These are phyloP conservation scores for Coenonympha glycerion DNA, from an alignment of 2,888 invertebrate species.

Conservation along the genomic window DNA sequence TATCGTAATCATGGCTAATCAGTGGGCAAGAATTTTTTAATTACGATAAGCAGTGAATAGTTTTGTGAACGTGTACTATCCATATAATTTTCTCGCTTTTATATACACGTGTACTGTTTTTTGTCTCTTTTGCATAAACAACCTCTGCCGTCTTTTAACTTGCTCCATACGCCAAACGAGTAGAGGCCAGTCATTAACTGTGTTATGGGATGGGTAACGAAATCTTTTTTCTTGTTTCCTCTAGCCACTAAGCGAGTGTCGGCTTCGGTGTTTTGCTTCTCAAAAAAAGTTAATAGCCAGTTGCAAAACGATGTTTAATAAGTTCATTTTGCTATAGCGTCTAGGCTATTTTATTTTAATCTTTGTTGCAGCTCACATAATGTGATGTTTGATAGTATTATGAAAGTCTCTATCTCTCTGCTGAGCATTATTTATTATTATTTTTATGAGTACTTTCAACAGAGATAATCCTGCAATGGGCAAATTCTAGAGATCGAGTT, in stretches of 20 bases:
- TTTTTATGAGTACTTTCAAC: no score
- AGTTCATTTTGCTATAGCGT: conserved; percentile 3
- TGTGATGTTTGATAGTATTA: background rate
- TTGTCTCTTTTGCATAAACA: no score
- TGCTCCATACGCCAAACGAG: conserved; percentile 31
- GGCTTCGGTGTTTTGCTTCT: conserved; percentile 35
- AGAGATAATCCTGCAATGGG: no score
- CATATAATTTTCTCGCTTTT: background rate
- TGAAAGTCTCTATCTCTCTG: no score
- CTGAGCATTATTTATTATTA: no score
- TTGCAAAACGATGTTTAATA: conserved; percentile 17
- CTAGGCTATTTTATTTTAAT: background rate
- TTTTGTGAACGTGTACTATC: background rate
- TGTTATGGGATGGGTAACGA: conserved; percentile 49
- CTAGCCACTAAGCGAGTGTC: conserved; percentile 42
- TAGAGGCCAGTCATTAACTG: conserved; percentile 51
- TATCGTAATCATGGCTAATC: no score
- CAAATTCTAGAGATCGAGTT: no score
- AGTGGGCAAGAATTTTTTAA: no score
- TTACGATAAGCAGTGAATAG: no score
- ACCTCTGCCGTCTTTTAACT: conserved; percentile 21
- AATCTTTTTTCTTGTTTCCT: conserved; percentile 42
- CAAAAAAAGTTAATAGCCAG: conserved; percentile 41
- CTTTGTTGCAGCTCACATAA: background rate
- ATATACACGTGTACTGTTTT: background rate